Evolutionary conservation across 2,888 invertebrate genomes (phyloP).

Genomic region (Dryadula phaetusa): DNA sequence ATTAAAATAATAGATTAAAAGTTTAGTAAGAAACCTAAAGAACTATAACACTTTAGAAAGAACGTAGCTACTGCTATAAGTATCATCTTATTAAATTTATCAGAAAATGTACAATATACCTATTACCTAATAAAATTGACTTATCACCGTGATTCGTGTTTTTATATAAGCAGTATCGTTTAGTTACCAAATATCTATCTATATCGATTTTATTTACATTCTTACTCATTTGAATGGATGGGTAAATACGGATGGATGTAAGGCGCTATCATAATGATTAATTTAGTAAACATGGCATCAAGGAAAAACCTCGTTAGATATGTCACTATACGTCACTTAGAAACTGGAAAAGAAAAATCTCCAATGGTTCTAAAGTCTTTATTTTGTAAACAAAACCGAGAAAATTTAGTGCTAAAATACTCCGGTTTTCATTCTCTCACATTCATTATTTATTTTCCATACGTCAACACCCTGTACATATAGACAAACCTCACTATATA

Average conservation of each 20-base stretch:
- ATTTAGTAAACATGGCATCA: conserved; percentile 13
- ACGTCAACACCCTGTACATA: too few species aligned
- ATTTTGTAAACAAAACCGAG: too few species aligned
- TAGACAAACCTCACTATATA: too few species aligned
- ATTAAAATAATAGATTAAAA: too few species aligned
- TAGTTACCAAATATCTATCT: conserved; percentile 9
- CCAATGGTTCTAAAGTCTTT: too few species aligned
- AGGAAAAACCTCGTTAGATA: background rate
- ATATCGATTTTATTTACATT: conserved; percentile 4
- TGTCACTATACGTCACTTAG: background rate
- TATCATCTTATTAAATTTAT: background rate
- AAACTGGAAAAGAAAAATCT: background rate
- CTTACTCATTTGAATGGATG: background rate
- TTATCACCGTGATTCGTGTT: background rate
- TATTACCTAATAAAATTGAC: background rate
- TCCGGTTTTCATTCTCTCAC: too few species aligned
- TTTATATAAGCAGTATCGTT: background rate
- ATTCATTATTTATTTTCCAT: too few species aligned
- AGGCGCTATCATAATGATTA: background rate
- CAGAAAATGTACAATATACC: too few species aligned
- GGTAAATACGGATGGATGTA: conserved; percentile 11
- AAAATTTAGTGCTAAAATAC: too few species aligned
- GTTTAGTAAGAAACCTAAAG: too few species aligned
- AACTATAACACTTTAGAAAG: too few species aligned
- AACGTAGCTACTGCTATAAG: too few species aligned